Percentiles rank a stretch among this genome's conserved stretches.
Conservation (phyloP, 2,113 vertebrate genomes). For the Pelodiscus sinensis region DNA sequence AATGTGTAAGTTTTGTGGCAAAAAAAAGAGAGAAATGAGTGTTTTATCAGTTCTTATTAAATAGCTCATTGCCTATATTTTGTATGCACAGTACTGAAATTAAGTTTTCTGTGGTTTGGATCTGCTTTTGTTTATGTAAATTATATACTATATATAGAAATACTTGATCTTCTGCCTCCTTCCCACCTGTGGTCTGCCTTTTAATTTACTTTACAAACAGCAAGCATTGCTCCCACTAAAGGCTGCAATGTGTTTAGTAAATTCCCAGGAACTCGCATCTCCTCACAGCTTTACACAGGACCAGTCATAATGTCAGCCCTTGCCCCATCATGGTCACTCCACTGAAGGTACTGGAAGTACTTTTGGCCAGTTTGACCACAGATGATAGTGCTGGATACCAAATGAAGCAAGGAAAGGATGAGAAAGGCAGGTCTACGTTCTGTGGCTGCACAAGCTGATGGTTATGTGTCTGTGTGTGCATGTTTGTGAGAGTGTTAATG, state of each 20-base stretch:
- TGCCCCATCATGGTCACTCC: not conserved
- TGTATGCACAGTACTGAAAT: not conserved
- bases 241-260: not conserved
- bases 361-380: not conserved
- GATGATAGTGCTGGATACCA: not conserved
- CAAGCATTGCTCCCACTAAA: not conserved
- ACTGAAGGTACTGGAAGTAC: not conserved
- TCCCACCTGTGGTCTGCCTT: not conserved
- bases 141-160: not conserved
- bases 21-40: not conserved
- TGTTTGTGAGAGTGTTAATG: not conserved
- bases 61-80: conserved; percentile 4
- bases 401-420: not conserved
- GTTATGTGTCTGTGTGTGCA: not conserved
- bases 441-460: not conserved
- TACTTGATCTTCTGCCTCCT: not conserved
- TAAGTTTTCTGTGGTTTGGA: not conserved
- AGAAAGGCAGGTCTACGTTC: not conserved
- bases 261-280: not conserved
- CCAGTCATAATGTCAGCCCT: not conserved
- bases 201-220: not conserved
- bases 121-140: not conserved
- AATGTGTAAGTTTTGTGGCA: not conserved
- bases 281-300: not conserved
- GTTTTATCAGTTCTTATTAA: conserved; percentile 17